These are phyloP conservation scores for Falco punctatus DNA, from an alignment of 2,113 vertebrate genomes.

Conservation along the genomic window DNA sequence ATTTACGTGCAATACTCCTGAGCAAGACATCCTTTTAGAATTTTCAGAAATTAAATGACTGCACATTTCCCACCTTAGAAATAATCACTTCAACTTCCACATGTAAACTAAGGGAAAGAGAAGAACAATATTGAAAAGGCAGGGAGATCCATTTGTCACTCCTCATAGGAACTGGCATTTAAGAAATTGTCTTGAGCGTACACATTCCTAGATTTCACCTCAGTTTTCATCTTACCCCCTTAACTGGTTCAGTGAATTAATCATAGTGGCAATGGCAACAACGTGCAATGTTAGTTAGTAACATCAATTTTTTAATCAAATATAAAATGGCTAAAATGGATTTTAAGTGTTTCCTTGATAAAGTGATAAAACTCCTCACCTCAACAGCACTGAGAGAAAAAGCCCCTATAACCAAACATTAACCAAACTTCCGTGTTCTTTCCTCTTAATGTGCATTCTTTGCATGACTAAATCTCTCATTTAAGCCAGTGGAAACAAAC, in stretches of 20 bases:
- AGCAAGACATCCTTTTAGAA: neutral
- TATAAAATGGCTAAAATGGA: neutral
- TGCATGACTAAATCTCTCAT: neutral
- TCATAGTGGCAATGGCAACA: neutral
- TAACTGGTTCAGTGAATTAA: neutral
- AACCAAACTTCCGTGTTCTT: neutral
- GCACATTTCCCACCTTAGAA: neutral
- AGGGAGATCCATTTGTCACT: neutral
- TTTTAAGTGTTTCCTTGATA: neutral
- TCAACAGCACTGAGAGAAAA: neutral
- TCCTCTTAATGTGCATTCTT: neutral
- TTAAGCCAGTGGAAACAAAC: neutral
- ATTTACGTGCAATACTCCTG: neutral
- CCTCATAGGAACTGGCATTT: neutral
- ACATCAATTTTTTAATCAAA: neutral
- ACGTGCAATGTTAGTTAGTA: fast-evolving
- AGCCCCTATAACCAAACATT: neutral
- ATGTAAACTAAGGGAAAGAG: neutral
- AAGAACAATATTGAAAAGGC: neutral
- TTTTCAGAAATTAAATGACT: neutral
- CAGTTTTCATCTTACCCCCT: neutral
- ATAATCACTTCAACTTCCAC: neutral
- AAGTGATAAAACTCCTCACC: neutral
- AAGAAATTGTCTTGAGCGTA: neutral
- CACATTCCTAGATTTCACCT: neutral